These are phyloP conservation scores for Columba janthina DNA, from an alignment of 2,113 vertebrate genomes.

Conservation along the genomic window DNA sequence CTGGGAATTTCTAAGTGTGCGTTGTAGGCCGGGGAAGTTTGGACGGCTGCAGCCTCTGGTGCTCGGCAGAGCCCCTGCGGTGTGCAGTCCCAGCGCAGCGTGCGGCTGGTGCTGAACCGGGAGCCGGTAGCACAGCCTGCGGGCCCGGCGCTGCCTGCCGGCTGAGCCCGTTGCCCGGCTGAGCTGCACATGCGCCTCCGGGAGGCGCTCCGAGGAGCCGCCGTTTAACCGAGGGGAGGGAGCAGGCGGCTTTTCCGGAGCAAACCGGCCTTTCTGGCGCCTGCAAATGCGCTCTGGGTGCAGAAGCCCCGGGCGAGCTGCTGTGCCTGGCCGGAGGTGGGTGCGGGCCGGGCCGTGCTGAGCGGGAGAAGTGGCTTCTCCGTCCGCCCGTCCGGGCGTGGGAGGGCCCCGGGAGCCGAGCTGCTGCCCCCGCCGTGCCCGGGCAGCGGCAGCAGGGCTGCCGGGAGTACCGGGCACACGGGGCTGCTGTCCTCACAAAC, in stretches of 20 bases:
- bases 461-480: not conserved
- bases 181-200: not conserved
- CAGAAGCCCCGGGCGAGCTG: not conserved
- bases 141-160: not conserved
- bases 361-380: not conserved
- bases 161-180: not conserved
- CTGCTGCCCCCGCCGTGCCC: not conserved
- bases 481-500: not conserved
- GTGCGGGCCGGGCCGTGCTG: not conserved
- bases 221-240: not conserved
- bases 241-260: not conserved
- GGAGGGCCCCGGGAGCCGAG: not conserved
- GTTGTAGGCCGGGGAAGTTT: not conserved
- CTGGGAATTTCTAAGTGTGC: conserved; percentile 12
- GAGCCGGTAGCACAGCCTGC: not conserved
- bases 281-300: not conserved
- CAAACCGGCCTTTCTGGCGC: not conserved
- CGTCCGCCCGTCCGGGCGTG: accelerated
- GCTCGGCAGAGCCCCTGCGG: not conserved
- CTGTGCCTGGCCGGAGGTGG: not conserved
- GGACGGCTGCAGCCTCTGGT: not conserved
- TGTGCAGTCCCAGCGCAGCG: not conserved
- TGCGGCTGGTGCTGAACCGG: not conserved
- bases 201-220: not conserved
- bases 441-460: not conserved